Evolutionary conservation across 1,140 invertebrate species (phyloP).

Genomic region (Drosophila subpulchrella): DNA sequence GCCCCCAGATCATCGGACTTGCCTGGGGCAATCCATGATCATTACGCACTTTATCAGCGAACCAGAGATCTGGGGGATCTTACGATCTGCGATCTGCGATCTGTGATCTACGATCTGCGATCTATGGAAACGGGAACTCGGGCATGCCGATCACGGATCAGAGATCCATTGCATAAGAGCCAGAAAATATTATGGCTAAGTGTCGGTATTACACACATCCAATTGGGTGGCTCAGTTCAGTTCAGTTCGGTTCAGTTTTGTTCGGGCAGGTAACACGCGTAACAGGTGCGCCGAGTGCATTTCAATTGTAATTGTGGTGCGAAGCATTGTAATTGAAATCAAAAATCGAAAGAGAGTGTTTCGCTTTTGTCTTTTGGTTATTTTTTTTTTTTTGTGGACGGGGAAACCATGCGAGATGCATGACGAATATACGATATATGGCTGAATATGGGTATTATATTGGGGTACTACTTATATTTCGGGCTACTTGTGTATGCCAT

Average conservation of each 20-base stretch:
- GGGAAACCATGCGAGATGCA: slow-evolving; percentile 42
- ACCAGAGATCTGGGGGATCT: slow-evolving; percentile 1
- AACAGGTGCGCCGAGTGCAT: slow-evolving; percentile 63
- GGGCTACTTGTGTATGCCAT: slow-evolving; percentile 6
- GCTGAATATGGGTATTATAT: slow-evolving; percentile 1
- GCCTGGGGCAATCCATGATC: not conserved
- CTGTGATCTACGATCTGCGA: not conserved
- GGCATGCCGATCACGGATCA: slow-evolving; percentile 22
- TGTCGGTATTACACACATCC: slow-evolving; percentile 32
- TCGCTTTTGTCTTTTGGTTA: slow-evolving; percentile 20
- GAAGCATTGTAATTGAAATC: slow-evolving; percentile 44
- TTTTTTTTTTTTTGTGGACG: not conserved
- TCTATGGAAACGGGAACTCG: not conserved
- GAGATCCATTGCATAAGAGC: slow-evolving; percentile 10
- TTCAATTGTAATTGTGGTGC: slow-evolving; percentile 55
- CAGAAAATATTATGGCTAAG: slow-evolving; percentile 36
- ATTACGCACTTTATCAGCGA: slow-evolving; percentile 5
- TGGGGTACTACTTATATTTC: not conserved
- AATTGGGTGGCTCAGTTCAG: slow-evolving; percentile 22
- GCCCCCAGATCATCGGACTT: slow-evolving; percentile 5
- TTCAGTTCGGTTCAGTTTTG: slow-evolving; percentile 7
- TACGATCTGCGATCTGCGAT: not conserved
- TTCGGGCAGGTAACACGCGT: slow-evolving; percentile 31
- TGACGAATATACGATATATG: slow-evolving; percentile 44
- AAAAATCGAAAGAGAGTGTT: slow-evolving; percentile 32